Conservation (phyloP, 2,888 invertebrate species). For the Morinoia aosen region DNA sequence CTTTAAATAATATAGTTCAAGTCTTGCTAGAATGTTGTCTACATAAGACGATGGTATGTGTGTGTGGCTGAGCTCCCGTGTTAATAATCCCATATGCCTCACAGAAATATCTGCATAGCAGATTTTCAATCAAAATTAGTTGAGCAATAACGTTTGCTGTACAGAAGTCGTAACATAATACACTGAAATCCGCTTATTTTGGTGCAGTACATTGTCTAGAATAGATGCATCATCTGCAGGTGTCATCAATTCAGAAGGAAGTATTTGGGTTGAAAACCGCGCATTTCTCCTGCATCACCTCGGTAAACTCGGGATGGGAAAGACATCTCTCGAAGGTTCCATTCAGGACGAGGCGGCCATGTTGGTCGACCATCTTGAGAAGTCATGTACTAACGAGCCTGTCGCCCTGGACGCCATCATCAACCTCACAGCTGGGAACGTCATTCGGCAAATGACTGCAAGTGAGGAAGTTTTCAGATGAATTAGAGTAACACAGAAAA, state of each 20-base stretch:
- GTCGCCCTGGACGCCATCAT: not conserved
- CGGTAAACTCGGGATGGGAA: slow-evolving; percentile 39
- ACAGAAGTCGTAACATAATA: too few species aligned
- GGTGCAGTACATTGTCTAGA: too few species aligned
- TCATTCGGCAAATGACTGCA: slow-evolving; percentile 16
- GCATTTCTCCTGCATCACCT: slow-evolving; percentile 30
- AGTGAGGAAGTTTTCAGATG: not conserved
- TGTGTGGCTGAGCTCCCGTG: too few species aligned
- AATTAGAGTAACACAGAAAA: not conserved
- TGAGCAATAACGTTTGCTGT: too few species aligned
- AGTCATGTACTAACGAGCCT: not conserved
- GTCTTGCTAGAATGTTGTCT: too few species aligned
- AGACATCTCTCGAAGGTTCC: slow-evolving; percentile 9
- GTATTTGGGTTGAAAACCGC: not conserved
- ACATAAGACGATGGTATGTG: too few species aligned
- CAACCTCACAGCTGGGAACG: not conserved
- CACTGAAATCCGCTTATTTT: too few species aligned
- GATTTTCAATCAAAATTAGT: too few species aligned
- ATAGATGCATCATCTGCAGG: not conserved
- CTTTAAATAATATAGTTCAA: too few species aligned
- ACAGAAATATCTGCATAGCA: too few species aligned
- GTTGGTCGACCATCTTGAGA: not conserved
- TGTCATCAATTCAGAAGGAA: not conserved
- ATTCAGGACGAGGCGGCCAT: slow-evolving; percentile 24
- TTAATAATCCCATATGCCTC: too few species aligned